Evolutionary conservation across 2,888 invertebrate species (phyloP).

Genomic region (Odiellus spinosus): DNA sequence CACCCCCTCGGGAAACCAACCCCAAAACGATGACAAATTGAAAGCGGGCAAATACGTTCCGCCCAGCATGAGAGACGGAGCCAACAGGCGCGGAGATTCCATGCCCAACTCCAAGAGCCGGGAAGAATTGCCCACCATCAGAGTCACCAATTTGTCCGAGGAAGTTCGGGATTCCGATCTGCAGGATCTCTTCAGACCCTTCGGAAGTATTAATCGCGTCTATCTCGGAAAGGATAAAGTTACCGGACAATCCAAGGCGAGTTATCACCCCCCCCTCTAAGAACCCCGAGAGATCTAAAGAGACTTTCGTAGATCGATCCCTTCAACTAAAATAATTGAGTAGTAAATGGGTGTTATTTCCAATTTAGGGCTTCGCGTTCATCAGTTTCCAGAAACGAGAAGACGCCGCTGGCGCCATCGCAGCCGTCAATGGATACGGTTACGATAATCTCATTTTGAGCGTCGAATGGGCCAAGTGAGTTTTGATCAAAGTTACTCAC

Average conservation of each 20-base stretch:
- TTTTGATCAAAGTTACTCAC: neutral
- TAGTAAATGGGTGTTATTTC: too few species aligned
- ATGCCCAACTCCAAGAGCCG: conserved; percentile 37
- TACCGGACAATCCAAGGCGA: conserved; percentile 37
- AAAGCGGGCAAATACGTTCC: conserved; percentile 46
- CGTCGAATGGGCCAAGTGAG: conserved; percentile 89
- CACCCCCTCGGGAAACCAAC: conserved; percentile 20
- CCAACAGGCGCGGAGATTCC: conserved; percentile 51
- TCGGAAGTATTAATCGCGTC: conserved; percentile 81
- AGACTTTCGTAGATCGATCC: too few species aligned
- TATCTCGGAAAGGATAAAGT: conserved; percentile 80
- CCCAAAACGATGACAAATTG: conserved; percentile 22
- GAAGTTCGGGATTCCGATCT: conserved; percentile 83
- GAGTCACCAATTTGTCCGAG: conserved; percentile 92
- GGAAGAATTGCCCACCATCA: conserved; percentile 68
- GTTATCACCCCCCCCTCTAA: neutral
- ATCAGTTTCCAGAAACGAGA: conserved; percentile 84
- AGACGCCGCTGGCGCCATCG: conserved; percentile 84
- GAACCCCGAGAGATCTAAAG: too few species aligned
- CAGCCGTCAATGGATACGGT: conserved; percentile 74
- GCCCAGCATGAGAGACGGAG: conserved; percentile 70
- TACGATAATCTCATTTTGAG: conserved; percentile 94
- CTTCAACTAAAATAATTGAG: too few species aligned
- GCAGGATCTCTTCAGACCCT: conserved; percentile 83
- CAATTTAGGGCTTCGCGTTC: conserved; percentile 91